Percentiles rank a stretch among this genome's conserved stretches.
Evolutionary conservation across 2,888 invertebrate species (phyloP).

Genomic region (Incurvaria masculella): DNA sequence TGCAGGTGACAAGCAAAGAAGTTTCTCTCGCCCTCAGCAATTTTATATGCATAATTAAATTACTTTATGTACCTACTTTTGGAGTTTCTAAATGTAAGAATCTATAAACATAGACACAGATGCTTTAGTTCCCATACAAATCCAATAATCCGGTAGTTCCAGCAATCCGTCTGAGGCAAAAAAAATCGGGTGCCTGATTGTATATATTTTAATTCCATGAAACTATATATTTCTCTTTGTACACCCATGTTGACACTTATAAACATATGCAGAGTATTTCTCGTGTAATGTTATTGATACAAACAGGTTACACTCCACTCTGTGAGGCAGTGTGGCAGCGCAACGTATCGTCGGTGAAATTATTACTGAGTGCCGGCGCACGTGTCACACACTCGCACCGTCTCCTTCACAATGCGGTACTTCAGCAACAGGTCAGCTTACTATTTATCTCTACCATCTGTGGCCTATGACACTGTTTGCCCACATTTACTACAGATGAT

Average conservation of each 20-base stretch:
- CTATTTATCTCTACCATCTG: no score
- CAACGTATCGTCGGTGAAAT: conserved; percentile 53
- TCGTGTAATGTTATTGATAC: no score
- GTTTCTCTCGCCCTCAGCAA: background rate
- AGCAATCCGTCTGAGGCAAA: conserved; percentile 6
- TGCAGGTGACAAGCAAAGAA: no score
- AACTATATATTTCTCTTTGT: conserved; percentile 22
- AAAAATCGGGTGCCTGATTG: conserved; percentile 10
- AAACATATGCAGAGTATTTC: no score
- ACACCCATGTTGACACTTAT: no score
- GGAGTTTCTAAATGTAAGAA: background rate
- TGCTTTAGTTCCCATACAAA: conserved; percentile 9
- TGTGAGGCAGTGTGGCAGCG: conserved; percentile 69
- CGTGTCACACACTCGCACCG: conserved; percentile 67
- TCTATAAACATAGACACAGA: background rate
- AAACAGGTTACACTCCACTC: conserved; percentile 67
- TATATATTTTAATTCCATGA: no score
- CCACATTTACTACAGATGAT: no score
- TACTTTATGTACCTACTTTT: background rate
- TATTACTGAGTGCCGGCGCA: conserved; percentile 62
- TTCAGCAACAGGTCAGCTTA: conserved; percentile 51
- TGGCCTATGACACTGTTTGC: no score
- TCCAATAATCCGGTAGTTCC: conserved; percentile 9
- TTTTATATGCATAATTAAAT: background rate
- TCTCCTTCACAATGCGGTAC: conserved; percentile 65